Evolutionary conservation across 2,797 vertebrate species (phyloP), one percentile per base, ranked within the genome.

Genomic region (Muscicapa striata): DNA sequence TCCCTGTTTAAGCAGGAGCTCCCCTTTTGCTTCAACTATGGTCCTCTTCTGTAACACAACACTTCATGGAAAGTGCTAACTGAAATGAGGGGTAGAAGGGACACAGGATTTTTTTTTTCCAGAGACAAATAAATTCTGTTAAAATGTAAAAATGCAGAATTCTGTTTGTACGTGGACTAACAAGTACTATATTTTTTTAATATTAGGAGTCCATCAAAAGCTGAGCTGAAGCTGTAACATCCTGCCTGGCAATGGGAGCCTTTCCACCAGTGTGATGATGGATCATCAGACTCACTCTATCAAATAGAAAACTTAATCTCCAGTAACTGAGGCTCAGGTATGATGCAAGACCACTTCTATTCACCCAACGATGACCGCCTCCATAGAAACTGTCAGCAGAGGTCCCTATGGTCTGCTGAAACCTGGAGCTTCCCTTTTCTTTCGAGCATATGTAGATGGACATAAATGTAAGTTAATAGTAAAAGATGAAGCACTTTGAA

Each of bases 371-470:
- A 54, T 75, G 89, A 74, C 66, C 36, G 0, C 48, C 73, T 85
- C 73, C 41, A 73, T 5, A 66, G 93, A 63, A 87, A 24, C 66
- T 93, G 87, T 95, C 87, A 88, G 91, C 76, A 96, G 85, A 94
- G 87, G 79, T 91, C 94, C 57, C 80, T 88, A 22, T 73, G 89
- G 84, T 81, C 89, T 94, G 79, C 79, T 4, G 3, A 85, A 95
- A 86, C 62, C n/a, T 32, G 54, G 17, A 69, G 57, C 40, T 67
- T 69, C 36, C 48, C 20, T 78, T 76, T 72, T 18, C 30, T 59
- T 63, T 41, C 1, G 1, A 86, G 66, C 32, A 49, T 36, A 13
- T 14, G 26, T 59, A 51, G 54, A 24, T 34, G 45, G 45, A 14
- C 23, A 61, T 32, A 90, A 81, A 69, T 6, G 26, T 79, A 78